These are phyloP conservation scores for Yoshiicerus persimilis DNA, from an alignment of 1,140 invertebrate genomes.

Conservation along the genomic window DNA sequence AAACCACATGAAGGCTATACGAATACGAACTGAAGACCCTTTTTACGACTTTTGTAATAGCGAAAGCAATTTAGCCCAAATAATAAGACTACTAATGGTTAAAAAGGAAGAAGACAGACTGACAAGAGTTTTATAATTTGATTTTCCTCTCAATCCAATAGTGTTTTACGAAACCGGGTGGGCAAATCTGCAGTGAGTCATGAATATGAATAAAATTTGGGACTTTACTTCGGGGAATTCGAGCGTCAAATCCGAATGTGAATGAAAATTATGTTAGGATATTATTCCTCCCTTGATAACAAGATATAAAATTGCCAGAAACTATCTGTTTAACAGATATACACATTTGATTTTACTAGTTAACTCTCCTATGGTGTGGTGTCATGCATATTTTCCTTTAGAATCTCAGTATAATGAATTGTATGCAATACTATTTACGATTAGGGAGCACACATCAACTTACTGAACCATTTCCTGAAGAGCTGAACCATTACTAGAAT, in stretches of 20 bases:
- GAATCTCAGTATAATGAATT: too few species aligned
- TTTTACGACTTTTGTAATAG: background rate
- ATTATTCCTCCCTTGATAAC: background rate
- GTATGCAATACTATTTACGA: too few species aligned
- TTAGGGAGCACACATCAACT: background rate
- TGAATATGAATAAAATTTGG: background rate
- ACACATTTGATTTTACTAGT: background rate
- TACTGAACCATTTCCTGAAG: background rate
- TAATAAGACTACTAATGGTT: background rate
- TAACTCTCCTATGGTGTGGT: background rate
- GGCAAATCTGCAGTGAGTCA: background rate
- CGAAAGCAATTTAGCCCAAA: background rate
- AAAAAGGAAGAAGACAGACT: conserved; percentile 19
- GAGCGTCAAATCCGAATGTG: background rate
- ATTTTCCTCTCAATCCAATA: background rate
- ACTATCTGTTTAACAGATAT: background rate
- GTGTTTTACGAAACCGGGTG: background rate
- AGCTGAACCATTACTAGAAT: background rate
- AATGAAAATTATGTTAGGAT: background rate
- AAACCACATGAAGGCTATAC: background rate
- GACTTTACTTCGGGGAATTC: conserved; percentile 11
- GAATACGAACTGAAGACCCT: background rate
- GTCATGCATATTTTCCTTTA: background rate
- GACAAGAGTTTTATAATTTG: conserved; percentile 23
- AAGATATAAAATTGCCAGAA: background rate